Conservation (phyloP, 2,888 invertebrate genomes). For the Pristionchus exspectatus region DNA sequence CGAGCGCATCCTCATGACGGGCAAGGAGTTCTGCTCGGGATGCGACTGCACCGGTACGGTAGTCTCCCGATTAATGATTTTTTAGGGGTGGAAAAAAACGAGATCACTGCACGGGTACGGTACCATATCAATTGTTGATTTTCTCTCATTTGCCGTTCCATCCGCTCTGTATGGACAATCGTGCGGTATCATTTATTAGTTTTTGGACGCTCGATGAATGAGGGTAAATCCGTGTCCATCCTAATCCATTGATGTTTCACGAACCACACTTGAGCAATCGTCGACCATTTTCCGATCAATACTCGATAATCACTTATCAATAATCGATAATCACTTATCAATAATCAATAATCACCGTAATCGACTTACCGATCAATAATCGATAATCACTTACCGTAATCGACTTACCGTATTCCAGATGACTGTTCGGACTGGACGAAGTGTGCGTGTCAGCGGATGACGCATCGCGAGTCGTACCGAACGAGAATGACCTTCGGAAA, state of each 20-base stretch:
- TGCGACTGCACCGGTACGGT: conserved; percentile 73
- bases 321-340: neutral
- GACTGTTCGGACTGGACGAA: conserved; percentile 70
- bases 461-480: conserved; percentile 57
- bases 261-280: too few relatives aligned
- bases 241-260: too few relatives aligned
- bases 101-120: conserved; percentile 68
- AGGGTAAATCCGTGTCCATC: too few relatives aligned
- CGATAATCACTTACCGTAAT: neutral
- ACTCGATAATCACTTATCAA: neutral
- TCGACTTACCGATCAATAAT: neutral
- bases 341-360: neutral
- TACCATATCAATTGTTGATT: too few relatives aligned
- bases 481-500: conserved; percentile 58
- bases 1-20: conserved; percentile 58
- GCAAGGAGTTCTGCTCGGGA: conserved; percentile 71
- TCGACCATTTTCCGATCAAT: neutral
- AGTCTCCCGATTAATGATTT: too few relatives aligned
- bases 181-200: too few relatives aligned
- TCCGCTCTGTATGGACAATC: too few relatives aligned
- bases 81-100: neutral
- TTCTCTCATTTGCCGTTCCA: too few relatives aligned
- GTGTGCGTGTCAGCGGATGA: conserved; percentile 76
- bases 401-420: conserved; percentile 61
- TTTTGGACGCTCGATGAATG: too few relatives aligned